Evolutionary conservation across 1,140 invertebrate species (phyloP).

Genomic region (Bemisia tabaci): DNA sequence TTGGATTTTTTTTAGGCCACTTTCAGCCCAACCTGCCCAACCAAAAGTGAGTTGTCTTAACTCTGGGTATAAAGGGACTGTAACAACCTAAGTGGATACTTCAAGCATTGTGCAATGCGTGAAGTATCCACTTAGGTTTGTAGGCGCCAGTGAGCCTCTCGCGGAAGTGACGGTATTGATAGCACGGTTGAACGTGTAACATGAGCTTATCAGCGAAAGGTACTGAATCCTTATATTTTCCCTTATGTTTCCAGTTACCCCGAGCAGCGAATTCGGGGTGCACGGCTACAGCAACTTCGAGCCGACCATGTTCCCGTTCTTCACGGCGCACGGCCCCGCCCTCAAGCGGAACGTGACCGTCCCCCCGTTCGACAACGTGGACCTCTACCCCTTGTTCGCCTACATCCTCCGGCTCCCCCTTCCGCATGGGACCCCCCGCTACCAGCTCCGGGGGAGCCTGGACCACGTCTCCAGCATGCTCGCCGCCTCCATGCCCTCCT

Average conservation of each 20-base stretch:
- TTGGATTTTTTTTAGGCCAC: too few relatives aligned
- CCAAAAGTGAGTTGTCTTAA: too few relatives aligned
- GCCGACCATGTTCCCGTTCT: slow-evolving; percentile 48
- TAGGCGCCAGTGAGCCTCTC: too few relatives aligned
- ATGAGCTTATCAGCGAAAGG: too few relatives aligned
- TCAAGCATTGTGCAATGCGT: too few relatives aligned
- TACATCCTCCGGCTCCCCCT: slow-evolving; percentile 10
- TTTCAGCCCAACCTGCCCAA: too few relatives aligned
- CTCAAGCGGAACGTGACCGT: slow-evolving; percentile 38
- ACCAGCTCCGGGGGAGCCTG: neutral
- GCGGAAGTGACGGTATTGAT: too few relatives aligned
- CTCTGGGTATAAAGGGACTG: too few relatives aligned
- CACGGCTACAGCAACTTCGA: slow-evolving; percentile 49
- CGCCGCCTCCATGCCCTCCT: neutral
- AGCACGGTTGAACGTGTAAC: too few relatives aligned
- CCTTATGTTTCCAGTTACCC: neutral
- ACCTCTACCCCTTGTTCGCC: slow-evolving; percentile 45
- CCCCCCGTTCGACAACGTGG: slow-evolving; percentile 43
- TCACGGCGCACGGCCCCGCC: slow-evolving; percentile 49
- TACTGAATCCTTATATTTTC: neutral
- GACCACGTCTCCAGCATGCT: neutral
- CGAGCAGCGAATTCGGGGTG: slow-evolving; percentile 29
- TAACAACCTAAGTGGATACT: too few relatives aligned
- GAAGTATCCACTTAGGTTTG: too few relatives aligned
- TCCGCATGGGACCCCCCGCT: neutral